Evolutionary conservation across 2,113 vertebrate genomes (phyloP), one percentile per base, ranked within the genome.

Genomic region (Lates calcarifer): DNA sequence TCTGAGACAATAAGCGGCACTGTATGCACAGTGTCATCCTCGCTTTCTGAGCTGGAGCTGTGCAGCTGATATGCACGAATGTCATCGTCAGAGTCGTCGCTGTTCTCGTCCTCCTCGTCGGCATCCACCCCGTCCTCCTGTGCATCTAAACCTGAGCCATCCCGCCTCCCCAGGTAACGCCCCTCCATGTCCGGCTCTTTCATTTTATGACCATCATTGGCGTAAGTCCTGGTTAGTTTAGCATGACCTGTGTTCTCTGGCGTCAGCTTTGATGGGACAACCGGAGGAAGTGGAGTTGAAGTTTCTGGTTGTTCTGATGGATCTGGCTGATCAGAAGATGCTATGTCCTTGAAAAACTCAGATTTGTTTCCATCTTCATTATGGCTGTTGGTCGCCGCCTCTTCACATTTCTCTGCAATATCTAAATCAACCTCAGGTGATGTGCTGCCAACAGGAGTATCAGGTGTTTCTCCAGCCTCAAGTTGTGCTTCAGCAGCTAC

Each of bases 31-130:
- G 57, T 14, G 0, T 94, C 94, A 0, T 98, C 98, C 60, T 99
- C 98, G 0, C 98, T 99, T 45, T 99, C 98, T 0, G 97, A 97
- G 90, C 96, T 96, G 49, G 97, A 96, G 90, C 96, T 97, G 75
- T 96, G 96, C 45, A 98, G 91, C 82, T 90, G 94, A 79, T 98
- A 98, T 0, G 95, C 96, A 29, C 96, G 95, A 79, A 96, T 90
- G 69, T 99, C 98, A 0, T 99, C 98, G 0, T 99, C 97, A 0
- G 98, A 99, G 84, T 99, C 97, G 0, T 98, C 98, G 4, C 98
- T 99, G 94, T 98, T 98, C 79, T 97, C 98, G n/a, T 98, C 97
- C 84, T 99, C 98, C 88, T 99, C 97, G 5, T 96, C 95, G 0
- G 94, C 95, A 3, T 96, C 95, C 26, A 96, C 92, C 0, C 96